Percentiles rank a stretch among this genome's conserved stretches.
These are phyloP conservation scores for Tadarida brasiliensis DNA, from an alignment of 2,797 vertebrate genomes.

Conservation along the genomic window DNA sequence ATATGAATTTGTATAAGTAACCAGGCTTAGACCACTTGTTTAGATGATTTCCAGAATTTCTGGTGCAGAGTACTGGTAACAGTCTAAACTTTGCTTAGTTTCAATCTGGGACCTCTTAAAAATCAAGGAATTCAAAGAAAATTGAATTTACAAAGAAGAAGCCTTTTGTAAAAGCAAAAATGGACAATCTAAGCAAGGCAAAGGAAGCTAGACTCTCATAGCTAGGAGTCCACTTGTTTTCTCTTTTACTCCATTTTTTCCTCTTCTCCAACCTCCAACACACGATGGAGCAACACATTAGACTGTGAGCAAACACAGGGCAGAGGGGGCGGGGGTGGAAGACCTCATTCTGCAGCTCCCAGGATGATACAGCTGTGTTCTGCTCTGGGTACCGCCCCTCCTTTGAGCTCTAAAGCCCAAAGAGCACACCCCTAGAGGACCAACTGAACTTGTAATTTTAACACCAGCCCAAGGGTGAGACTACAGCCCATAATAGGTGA, in stretches of 20 bases:
- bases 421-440: background rate
- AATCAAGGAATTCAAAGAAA: background rate
- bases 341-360: background rate
- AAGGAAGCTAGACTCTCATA: background rate
- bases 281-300: background rate
- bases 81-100: background rate
- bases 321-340: background rate
- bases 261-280: background rate
- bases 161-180: background rate
- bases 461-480: background rate
- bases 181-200: background rate
- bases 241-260: background rate
- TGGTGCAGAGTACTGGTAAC: background rate
- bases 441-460: background rate
- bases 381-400: background rate
- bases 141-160: background rate
- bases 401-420: background rate
- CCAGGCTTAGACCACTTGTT: background rate
- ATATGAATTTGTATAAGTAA: background rate
- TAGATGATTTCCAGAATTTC: background rate
- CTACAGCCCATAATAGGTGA: background rate
- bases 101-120: background rate
- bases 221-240: background rate
- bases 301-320: fast-evolving
- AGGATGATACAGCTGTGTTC: background rate